These are phyloP conservation scores for Nothoprocta pentlandii DNA, from an alignment of 2,113 vertebrate species.

Conservation along the genomic window DNA sequence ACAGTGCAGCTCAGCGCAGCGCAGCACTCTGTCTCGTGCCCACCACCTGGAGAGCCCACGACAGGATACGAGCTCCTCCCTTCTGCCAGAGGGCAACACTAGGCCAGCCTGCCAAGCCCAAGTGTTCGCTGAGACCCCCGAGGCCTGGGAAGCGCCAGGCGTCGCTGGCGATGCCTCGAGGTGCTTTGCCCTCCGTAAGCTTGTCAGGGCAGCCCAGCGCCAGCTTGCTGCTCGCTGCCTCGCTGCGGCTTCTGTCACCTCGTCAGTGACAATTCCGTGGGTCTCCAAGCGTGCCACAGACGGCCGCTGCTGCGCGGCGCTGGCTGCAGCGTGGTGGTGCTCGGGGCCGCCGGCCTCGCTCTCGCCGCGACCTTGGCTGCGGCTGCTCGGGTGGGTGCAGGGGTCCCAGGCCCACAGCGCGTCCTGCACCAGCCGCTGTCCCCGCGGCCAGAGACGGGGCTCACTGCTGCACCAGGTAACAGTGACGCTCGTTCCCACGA, in stretches of 20 bases:
- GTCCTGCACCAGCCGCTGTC: rapidly evolving
- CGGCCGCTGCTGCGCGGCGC: not conserved
- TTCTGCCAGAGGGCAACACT: not conserved
- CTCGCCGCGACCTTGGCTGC: not conserved
- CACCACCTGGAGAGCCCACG: not conserved
- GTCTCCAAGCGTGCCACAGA: slow-evolving; percentile 19
- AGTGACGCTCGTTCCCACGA: not conserved
- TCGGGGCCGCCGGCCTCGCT: not conserved
- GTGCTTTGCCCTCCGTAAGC: not conserved
- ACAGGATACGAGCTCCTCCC: not conserved
- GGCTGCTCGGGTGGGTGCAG: not conserved
- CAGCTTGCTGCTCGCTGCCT: not conserved
- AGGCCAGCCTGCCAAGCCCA: not conserved
- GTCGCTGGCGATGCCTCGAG: not conserved
- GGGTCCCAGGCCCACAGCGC: not conserved
- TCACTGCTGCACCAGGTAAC: not conserved
- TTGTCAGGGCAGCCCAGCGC: not conserved
- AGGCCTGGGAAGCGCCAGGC: not conserved
- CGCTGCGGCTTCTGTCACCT: not conserved
- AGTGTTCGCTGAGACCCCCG: not conserved
- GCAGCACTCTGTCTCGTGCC: no score
- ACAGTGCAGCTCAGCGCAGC: no score
- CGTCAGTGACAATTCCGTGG: slow-evolving; percentile 6
- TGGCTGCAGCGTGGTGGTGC: rapidly evolving
- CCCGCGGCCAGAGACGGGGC: not conserved